Percentiles rank a stretch among this genome's conserved stretches.
phyloP scores from a whole-genome alignment of 2,888 invertebrate species.

The Agonum fuliginosum region DNA sequence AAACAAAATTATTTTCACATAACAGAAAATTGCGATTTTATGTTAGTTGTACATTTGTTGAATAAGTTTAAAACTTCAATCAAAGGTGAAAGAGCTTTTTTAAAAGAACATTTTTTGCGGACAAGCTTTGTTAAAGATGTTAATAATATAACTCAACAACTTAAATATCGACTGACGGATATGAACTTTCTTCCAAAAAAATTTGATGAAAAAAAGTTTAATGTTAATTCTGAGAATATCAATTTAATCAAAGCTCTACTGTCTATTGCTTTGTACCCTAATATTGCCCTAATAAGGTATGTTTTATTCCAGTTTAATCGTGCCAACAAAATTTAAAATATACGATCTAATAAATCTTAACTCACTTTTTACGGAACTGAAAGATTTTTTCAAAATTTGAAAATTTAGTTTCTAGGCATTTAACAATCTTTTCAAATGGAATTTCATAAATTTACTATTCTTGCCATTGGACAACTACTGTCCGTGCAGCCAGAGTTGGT shows the following conservation, averaged over 20 bases:
- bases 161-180: not conserved
- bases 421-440: too few relatives aligned
- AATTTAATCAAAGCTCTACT: slow-evolving; percentile 7
- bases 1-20: slow-evolving; percentile 13
- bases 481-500: too few relatives aligned
- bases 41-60: not conserved
- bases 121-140: not conserved
- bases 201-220: slow-evolving; percentile 70
- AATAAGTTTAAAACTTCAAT: not conserved
- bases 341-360: not conserved
- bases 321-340: too few relatives aligned
- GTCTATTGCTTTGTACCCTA: not conserved
- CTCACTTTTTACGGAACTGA: too few relatives aligned
- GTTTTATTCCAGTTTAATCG: not conserved
- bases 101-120: not conserved
- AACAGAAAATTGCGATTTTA: not conserved
- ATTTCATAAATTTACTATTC: too few relatives aligned
- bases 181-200: slow-evolving; percentile 65
- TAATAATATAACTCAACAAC: slow-evolving; percentile 2
- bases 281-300: slow-evolving; percentile 29
- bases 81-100: not conserved
- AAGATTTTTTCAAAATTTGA: too few relatives aligned
- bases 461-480: too few relatives aligned
- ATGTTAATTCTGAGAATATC: slow-evolving; percentile 24
- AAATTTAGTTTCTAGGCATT: too few relatives aligned